Evolutionary conservation across 2,888 invertebrate genomes (phyloP), one percentile per base, ranked within the genome.

Genomic region (Merodon equestris): DNA sequence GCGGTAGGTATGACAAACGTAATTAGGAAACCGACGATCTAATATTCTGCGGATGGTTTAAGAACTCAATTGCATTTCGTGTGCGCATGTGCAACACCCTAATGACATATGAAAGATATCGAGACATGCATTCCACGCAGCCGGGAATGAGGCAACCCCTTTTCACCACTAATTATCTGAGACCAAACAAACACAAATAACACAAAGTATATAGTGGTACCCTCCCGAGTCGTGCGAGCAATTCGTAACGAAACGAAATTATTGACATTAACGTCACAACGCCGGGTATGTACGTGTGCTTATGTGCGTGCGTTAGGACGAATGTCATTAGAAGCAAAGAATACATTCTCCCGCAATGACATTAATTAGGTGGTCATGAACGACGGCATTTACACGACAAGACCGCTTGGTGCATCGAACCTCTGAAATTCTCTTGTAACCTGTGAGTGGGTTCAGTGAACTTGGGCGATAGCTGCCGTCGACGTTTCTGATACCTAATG

Each of bases 41-140:
- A 13, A 42, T 3, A 13, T 5, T 42, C 3, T 42, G 12, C 13
- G 42, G 27, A 27, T 4, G 27, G 27, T 27, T 7, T 27, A 27
- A 27, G 3, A 27, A 27, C 27, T 27, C 51, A 61, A 61, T 45
- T 45, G 53, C 63, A 53, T n/a, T 38, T 53, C 51, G 10, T 61
- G 19, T 14, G 76, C 71, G 76, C 72, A 77, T 66, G 76, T 72
- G 77, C 77, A 77, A 64, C 75, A 68, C 48, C 58, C 61, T 77
- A 77, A 77, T 73, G 73, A 73, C 67, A 77, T 57, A 27, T 58
- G 38, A 5, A 14, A 17, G 9, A 44, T 1, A 17, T 12, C 15
- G 38, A 36, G 18, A 9, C 13, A 45, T 45, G 14, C 36, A 53
- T 44, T 19, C 63, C 42, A 40, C 19, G 17, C 50, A 42, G 15